phyloP scores from a whole-genome alignment of 2,888 invertebrate genomes.

The Eudasyphora cyanicolor region DNA sequence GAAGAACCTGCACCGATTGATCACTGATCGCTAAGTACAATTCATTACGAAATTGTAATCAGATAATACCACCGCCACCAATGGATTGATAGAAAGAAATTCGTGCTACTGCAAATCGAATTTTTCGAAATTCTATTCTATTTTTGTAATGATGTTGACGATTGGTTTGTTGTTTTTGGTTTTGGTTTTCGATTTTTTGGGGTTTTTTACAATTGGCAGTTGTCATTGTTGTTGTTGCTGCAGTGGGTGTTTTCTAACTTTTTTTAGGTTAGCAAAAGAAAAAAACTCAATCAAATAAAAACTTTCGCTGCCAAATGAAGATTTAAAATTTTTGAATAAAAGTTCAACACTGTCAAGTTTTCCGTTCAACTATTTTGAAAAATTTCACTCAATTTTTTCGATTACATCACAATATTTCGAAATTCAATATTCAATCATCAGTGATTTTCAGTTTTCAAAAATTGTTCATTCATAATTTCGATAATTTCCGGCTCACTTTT shows the following conservation, averaged over 20 bases:
- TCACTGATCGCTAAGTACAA: slow-evolving; percentile 47
- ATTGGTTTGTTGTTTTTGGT: background rate
- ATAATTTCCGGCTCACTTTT: background rate
- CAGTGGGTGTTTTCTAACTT: slow-evolving; percentile 3
- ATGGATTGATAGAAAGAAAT: too few relatives aligned
- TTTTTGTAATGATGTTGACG: slow-evolving; percentile 53
- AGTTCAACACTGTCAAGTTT: background rate
- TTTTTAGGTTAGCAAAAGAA: slow-evolving; percentile 42
- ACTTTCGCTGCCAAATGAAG: slow-evolving; percentile 10
- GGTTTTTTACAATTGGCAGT: too few relatives aligned
- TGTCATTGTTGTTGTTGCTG: slow-evolving; percentile 12
- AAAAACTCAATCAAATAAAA: slow-evolving; percentile 29
- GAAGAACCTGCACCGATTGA: slow-evolving; percentile 54
- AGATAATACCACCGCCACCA: slow-evolving; percentile 54
- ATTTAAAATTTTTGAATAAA: slow-evolving; percentile 47
- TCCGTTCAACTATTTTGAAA: background rate
- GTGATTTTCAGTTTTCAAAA: slow-evolving; percentile 26
- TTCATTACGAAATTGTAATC: slow-evolving; percentile 64
- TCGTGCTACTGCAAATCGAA: slow-evolving; percentile 40
- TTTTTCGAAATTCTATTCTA: slow-evolving; percentile 61
- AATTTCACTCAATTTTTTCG: slow-evolving; percentile 9
- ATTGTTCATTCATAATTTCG: background rate
- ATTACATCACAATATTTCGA: slow-evolving; percentile 36
- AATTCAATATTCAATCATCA: slow-evolving; percentile 22
- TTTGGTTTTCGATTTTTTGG: slow-evolving; percentile 17